Evolutionary conservation across 2,888 invertebrate species (phyloP), one percentile per base, ranked within the genome.

Genomic region (Podotricha telesiphe): DNA sequence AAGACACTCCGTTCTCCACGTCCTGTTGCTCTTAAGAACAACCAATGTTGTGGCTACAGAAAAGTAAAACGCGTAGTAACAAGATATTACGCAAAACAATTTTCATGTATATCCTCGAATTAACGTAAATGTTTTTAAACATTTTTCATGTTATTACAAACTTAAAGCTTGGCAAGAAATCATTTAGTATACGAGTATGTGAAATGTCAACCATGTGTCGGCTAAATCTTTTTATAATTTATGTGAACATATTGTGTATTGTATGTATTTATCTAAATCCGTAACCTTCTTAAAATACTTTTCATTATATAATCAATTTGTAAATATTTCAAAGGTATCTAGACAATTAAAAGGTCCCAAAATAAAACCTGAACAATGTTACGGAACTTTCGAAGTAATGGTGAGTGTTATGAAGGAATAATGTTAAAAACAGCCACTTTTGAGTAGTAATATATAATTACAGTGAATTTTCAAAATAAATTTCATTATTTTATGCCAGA

Each of bases 331-430:
- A 15, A 61, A 68, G 70, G 58, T 28, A 0, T 45, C 48, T 19
- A 51, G 53, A 11, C 63, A 66, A 48, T 37, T 61, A 20, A 62
- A 63, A 40, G 19, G n/a, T 6, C 59, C 45, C 4, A 72, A 68
- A 13, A 34, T 40, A 19, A 78, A 73, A 67, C 81, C 84, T 8
- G 82, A 82, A 47, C 79, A 65, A 67, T 84, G 84, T 72, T 77
- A 77, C n/a, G 76, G 74, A 10, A 71, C 77, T n/a, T 53, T 77
- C 7, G 78, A 82, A 15, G 59, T 84, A 19, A 62, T 80, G 76
- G 84, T 83, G 74, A 78, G 75, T 37, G n/a, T 2, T 55, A 17
- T 19, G n/a, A n/a, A n/a, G n/a, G n/a, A n/a, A n/a, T n/a, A n/a
- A n/a, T n/a, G n/a, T n/a, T n/a, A n/a, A n/a, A n/a, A n/a, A n/a